These are phyloP conservation scores for Vannuccia rotundouncinata DNA, from an alignment of 2,888 invertebrate species.

Conservation along the genomic window DNA sequence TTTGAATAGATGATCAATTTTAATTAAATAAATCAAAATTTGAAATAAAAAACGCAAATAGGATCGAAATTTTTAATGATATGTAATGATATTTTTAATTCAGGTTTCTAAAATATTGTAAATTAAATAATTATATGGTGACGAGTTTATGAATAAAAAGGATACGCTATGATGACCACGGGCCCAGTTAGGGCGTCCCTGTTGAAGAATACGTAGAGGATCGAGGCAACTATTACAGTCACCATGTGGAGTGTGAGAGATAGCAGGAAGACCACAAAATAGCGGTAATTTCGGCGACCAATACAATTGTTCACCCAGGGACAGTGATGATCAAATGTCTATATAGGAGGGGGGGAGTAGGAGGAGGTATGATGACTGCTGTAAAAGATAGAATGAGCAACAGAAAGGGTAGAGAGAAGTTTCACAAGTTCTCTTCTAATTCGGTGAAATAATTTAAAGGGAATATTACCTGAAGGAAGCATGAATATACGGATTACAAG, in stretches of 20 bases:
- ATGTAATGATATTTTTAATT: too few species aligned
- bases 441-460: too few species aligned
- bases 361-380: too few species aligned
- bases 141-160: too few species aligned
- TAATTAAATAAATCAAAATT: too few species aligned
- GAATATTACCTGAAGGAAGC: too few species aligned
- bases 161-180: conserved; percentile 64
- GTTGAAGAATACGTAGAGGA: conserved; percentile 80
- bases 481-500: too few species aligned
- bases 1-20: too few species aligned
- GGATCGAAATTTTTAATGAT: too few species aligned
- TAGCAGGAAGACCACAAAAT: conserved; percentile 96
- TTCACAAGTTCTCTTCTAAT: background rate
- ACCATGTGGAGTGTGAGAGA: conserved; percentile 94
- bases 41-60: too few species aligned
- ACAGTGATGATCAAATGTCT: conserved; percentile 99
- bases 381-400: background rate
- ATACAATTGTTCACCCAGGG: conserved; percentile 62
- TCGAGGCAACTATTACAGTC: conserved; percentile 85
- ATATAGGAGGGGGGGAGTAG: too few species aligned
- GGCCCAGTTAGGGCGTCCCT: conserved; percentile 69
- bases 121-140: background rate
- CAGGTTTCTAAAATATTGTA: too few species aligned
- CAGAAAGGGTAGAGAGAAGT: background rate
- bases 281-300: conserved; percentile 90